Evolutionary conservation across 2,888 invertebrate genomes (phyloP), one percentile per base, ranked within the genome.

Genomic region (Pinctada fucata): DNA sequence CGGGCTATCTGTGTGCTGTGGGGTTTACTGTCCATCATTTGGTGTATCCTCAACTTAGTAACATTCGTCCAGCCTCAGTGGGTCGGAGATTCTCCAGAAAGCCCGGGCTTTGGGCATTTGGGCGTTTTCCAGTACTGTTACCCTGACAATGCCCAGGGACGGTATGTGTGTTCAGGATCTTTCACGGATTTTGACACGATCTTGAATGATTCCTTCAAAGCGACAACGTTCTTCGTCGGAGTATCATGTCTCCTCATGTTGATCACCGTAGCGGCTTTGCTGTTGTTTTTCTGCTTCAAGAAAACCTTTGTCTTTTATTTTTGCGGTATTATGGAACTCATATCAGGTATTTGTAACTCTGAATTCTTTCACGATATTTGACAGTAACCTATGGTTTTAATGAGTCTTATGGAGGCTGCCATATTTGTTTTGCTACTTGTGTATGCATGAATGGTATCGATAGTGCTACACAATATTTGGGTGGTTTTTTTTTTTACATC

Each of bases 21-120:
- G 99, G 98, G 97, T 82, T 96, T 99, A 91, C 97, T 99, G 93
- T 97, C 98, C 86, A 97, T 99, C 91, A 98, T 98, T 93, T 98
- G 97, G 93, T 97, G 97, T 84, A 97, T 99, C 90, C 97, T 99
- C 91, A 96, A 96, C 90, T 95, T 97, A 87, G 97, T 99, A 51
- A 96, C 98, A 3, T 97, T 99, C 93, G 96, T 99, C 80, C 98
- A 98, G 84, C 98, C 98, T 66, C 92, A 93, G 75, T 93, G 93
- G 93, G 92, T 93, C 72, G 93, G 93, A 3, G 93, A 93, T 83
- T 91, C 92, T n/a, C 83, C 84, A 13, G 86, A 89, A 10, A 85
- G 86, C 64, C 85, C 79, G 0, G 96, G 97, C 82, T 96, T 96
- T 88, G 97, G 97, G 79, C 96, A 97, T 92, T 96, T 99, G 90